A percentile compares a stretch with the other conserved stretches of the same genome.
Evolutionary conservation across 2,888 invertebrate genomes (phyloP).

Genomic region (Gymnoscelis rufifasciata): DNA sequence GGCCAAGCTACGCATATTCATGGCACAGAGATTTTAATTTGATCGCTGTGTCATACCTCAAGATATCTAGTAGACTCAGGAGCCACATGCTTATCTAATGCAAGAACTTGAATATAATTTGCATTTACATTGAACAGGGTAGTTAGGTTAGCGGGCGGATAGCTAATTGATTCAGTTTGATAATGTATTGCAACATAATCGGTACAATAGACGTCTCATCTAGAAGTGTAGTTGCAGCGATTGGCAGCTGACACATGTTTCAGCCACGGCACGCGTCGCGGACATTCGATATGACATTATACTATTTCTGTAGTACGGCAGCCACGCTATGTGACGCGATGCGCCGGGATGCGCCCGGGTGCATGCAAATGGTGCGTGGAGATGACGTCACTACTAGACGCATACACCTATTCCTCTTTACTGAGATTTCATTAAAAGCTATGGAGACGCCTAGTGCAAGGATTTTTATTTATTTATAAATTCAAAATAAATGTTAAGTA

Average conservation of each 20-base stretch:
- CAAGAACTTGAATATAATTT: too few species aligned
- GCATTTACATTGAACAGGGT: not conserved
- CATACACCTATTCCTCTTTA: slow-evolving; percentile 48
- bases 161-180: not conserved
- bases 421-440: slow-evolving; percentile 32
- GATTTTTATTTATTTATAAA: too few species aligned
- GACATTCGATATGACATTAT: slow-evolving; percentile 73
- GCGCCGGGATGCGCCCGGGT: slow-evolving; percentile 66
- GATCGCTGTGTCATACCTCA: slow-evolving; percentile 2
- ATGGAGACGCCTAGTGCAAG: slow-evolving; percentile 51
- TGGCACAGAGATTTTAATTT: slow-evolving; percentile 8
- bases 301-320: slow-evolving; percentile 64
- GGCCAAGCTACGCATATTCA: slow-evolving; percentile 16
- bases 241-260: slow-evolving; percentile 27
- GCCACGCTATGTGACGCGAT: slow-evolving; percentile 48
- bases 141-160: not conserved
- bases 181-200: not conserved
- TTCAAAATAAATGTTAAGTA: too few species aligned
- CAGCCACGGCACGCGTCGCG: slow-evolving; percentile 22
- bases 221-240: slow-evolving; percentile 18
- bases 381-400: slow-evolving; percentile 50
- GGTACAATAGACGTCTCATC: slow-evolving; percentile 2
- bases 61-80: not conserved
- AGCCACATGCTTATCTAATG: too few species aligned
- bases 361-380: slow-evolving; percentile 75